Evolutionary conservation across 2,888 invertebrate genomes (phyloP), one percentile per base, ranked within the genome.

Genomic region (Clostera curtula): DNA sequence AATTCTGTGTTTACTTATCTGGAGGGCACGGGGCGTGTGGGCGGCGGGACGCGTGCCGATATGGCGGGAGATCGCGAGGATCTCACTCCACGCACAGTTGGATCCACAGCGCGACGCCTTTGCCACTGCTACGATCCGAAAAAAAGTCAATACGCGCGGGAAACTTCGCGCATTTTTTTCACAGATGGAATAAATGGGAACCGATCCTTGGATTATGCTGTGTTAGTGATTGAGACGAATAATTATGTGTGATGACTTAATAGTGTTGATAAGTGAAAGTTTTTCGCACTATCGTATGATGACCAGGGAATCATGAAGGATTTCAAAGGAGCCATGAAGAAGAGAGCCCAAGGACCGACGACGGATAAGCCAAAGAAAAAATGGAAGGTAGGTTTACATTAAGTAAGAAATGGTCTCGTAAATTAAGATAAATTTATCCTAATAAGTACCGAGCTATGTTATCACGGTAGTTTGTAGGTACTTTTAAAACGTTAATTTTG

Each of bases 351-450:
- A 31, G 43, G 45, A 8, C 62, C 60, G 26, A 37, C 61, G 14
- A 46, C 65, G 56, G 76, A 77, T 61, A 74, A 67, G 31, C 50
- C 65, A 34, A 74, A 60, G 40, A 73, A 64, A 45, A 77, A 76
- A 53, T 59, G 59, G 24, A 71, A 68, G 74, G 80, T 80, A 43
- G 77, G 77, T 65, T 43, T 43, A 27, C 23, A 25, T 19, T 22
- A n/a, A 8, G 12, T n/a, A n/a, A n/a, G n/a, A n/a, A n/a, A n/a
- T n/a, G n/a, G n/a, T n/a, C n/a, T n/a, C n/a, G n/a, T n/a, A n/a
- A n/a, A n/a, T n/a, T n/a, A n/a, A n/a, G n/a, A n/a, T n/a, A n/a
- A n/a, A n/a, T n/a, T n/a, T n/a, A n/a, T n/a, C n/a, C n/a, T n/a
- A n/a, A n/a, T n/a, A n/a, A n/a, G n/a, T n/a, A n/a, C n/a, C n/a